Base-by-base conservation (phyloP, 1,140 invertebrate genomes). In the Cyrtorhinus lividipennis region DNA sequence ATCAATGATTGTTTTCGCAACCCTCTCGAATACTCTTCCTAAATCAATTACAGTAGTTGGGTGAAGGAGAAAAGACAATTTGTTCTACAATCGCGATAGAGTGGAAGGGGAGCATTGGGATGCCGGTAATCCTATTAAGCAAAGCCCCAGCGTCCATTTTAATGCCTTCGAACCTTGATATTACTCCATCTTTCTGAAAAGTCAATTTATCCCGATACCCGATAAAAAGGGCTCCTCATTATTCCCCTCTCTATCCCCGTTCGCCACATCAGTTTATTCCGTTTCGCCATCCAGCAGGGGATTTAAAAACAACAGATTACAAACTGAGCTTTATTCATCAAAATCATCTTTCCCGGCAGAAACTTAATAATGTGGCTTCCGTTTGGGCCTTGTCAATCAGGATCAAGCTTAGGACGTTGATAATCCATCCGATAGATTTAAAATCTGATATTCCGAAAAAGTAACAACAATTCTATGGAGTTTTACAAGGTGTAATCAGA, bases 131-230 rank as follows among this genome's bases (percentile, higher is more conserved):
- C 48, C 48, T 53, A 53, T 53, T 53, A 53, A 53, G 48, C 48
- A 5, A 22, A 53, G 48, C 18, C 20, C 48, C 48, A 20, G 10
- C 48, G 48, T 53, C 48, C 48, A 53, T 53, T 53, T 53, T 53
- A 53, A 53, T 53, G 48, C 48, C 48, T 53, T 53, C 48, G 10
- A 53, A 15, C 48, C 48, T 22, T 22, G 20, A 53, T 53, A 10
- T 53, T 53, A 53, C 20, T 53, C 48, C 48, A 20, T 53, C 48
- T 53, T 53, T 53, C 48, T 3, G 10, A 20, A 20, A 20, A 53
- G 48, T 53, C 48, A 22, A 53, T 53, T 53, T 53, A 53, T 53
- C 48, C 48, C 20, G 48, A 10, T 53, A 53, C 48, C 48, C 48
- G 48, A 53, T 53, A 53, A 53, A 53, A 20, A 53, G 48, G 48